These are phyloP conservation scores for Erpornis zantholeuca DNA, from an alignment of 2,113 vertebrate genomes.

Conservation along the genomic window DNA sequence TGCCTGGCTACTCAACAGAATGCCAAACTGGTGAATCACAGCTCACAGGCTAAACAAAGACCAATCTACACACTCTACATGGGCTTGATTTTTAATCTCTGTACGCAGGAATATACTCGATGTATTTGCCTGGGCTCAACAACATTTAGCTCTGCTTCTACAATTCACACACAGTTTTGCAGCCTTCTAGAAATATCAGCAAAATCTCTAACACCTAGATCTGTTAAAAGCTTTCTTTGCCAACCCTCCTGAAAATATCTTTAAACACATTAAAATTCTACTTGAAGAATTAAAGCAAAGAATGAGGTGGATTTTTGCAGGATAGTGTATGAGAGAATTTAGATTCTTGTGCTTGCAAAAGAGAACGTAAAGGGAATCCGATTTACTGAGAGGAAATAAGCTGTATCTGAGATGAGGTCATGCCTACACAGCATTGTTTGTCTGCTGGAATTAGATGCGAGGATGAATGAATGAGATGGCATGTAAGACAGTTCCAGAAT, in stretches of 20 bases:
- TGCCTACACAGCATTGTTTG: neutral
- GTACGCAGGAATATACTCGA: neutral
- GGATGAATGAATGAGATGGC: neutral
- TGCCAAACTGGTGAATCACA: slow-evolving; percentile 35
- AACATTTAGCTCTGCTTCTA: neutral
- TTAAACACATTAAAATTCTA: neutral
- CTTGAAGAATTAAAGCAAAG: neutral
- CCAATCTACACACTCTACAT: neutral
- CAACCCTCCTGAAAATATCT: neutral
- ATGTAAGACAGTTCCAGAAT: neutral
- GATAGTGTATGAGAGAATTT: neutral
- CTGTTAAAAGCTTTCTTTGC: neutral
- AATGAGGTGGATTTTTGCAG: neutral
- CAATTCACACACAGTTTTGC: neutral
- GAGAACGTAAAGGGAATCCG: neutral
- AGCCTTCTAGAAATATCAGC: slow-evolving; percentile 34
- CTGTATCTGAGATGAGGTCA: neutral
- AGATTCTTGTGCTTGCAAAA: neutral
- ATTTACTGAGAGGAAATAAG: neutral
- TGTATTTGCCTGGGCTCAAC: neutral
- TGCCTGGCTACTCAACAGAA: slow-evolving; percentile 52
- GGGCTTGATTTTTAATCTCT: neutral
- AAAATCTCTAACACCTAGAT: neutral
- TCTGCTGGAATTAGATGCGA: neutral
- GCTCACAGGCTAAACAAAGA: slow-evolving; percentile 29